Evolutionary conservation across 2,888 invertebrate species (phyloP), one percentile per base, ranked within the genome.

Genomic region (Sthenelais limicola): DNA sequence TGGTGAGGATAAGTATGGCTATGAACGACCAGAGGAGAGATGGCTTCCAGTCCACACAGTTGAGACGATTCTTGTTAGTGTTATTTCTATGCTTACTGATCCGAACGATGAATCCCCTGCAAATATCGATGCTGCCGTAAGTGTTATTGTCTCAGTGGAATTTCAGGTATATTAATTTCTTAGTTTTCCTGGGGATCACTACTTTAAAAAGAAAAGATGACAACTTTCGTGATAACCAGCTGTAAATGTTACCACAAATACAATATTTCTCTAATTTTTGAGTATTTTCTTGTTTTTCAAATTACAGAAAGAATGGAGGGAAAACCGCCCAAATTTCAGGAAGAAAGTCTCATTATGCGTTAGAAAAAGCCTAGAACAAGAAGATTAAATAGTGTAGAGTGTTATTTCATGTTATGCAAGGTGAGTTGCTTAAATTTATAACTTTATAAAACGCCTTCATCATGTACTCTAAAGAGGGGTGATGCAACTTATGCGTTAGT

Each of bases 31-130:
- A 76, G 95, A 95, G 73, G 98, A 98, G 89, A 92, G 98, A 89
- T 98, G 98, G 98, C 90, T 98, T 88, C 98, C 98, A 48, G 97
- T 98, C 78, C 98, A 98, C 90, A 98, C 98, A 80, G 98, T 97
- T 84, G 97, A 98, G 91, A 98, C 98, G 80, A 98, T 98, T 88
- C 92, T 98, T 89, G 95, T 97, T 91, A 97, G 97, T 89, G 98
- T 98, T 88, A 98, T 98, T 90, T 98, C 98, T 87, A 97, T 98
- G 98, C 91, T 98, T 88, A 97, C 98, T 80, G 98, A 98, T 91
- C 98, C 98, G 77, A 98, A 98, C 88, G 98, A 97, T 89, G 98
- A 98, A 90, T 97, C 97, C 88, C 98, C 98, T 80, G 98, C 98
- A 85, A 98, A 98, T 91, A 97, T 98, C 84, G 98, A 98, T 91